Percentiles rank a stretch among this genome's conserved stretches.
Evolutionary conservation across 2,888 invertebrate species (phyloP).

Genomic region (Zeuzera pyrina): DNA sequence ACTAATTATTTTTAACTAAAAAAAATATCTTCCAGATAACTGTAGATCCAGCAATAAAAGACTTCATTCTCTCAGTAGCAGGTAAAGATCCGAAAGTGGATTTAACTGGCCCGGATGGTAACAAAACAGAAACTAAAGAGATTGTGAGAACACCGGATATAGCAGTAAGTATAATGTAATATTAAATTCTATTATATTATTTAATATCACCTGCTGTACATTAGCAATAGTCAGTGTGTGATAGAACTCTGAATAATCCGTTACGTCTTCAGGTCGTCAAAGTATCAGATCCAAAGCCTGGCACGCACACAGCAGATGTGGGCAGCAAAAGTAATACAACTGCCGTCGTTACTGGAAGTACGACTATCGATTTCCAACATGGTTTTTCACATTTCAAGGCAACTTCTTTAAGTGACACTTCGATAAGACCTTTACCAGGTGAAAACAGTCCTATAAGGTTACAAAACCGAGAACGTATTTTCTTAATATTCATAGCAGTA

Average conservation of each 20-base stretch:
- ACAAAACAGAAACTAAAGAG: slow-evolving; percentile 11
- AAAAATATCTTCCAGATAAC: slow-evolving; percentile 33
- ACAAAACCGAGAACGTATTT: no score
- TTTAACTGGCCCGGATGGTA: slow-evolving; percentile 26
- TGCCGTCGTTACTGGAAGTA: slow-evolving; percentile 25
- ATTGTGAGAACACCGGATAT: slow-evolving; percentile 18
- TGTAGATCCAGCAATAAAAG: slow-evolving; percentile 25
- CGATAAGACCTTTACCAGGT: slow-evolving; percentile 34
- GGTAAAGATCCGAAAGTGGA: slow-evolving; percentile 21
- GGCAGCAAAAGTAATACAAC: slow-evolving; percentile 21
- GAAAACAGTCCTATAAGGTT: no score
- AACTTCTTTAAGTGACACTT: slow-evolving; percentile 25
- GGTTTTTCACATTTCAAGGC: slow-evolving; percentile 33
- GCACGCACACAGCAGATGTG: slow-evolving; percentile 23
- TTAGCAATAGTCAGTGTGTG: background rate
- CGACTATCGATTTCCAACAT: slow-evolving; percentile 29
- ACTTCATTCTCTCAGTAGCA: slow-evolving; percentile 26
- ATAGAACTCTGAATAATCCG: no score
- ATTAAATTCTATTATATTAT: slow-evolving; percentile 1
- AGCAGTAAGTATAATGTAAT: slow-evolving; percentile 23
- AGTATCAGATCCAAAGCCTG: slow-evolving; percentile 20
- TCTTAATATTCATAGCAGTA: no score
- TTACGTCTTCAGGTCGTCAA: slow-evolving; percentile 30
- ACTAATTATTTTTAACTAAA: no score
- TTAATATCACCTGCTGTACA: background rate